A percentile compares a stretch with the other conserved stretches of the same genome.
Evolutionary conservation across 1,140 invertebrate genomes (phyloP).

Genomic region (Sweltsa coloradensis): DNA sequence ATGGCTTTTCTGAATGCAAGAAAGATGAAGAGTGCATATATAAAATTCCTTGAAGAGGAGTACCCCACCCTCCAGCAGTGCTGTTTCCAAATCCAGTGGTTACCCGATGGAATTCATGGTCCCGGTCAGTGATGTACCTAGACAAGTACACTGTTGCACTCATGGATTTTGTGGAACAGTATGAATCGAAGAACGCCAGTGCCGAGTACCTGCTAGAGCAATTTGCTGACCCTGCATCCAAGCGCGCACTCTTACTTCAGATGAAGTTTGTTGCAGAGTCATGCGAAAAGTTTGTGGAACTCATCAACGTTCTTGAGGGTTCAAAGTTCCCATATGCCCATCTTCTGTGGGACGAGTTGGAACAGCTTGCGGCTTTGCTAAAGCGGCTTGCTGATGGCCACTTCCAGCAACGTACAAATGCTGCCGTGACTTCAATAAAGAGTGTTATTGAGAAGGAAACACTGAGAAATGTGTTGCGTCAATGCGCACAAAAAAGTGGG

Average conservation of each 20-base stretch:
- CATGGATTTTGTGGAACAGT: not conserved
- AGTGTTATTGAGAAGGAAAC: not conserved
- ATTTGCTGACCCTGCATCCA: not conserved
- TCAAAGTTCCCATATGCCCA: conserved; percentile 4
- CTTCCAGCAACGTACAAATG: not conserved
- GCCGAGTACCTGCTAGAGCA: not conserved
- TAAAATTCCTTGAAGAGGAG: conserved; percentile 2
- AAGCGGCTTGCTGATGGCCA: not conserved
- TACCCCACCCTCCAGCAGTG: not conserved
- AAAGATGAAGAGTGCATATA: conserved; percentile 5
- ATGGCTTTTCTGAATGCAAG: conserved; percentile 4
- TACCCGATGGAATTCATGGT: conserved; percentile 9
- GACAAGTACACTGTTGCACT: not conserved
- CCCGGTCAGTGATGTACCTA: not conserved
- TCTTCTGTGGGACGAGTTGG: not conserved
- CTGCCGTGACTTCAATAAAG: not conserved
- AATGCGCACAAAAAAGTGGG: not conserved
- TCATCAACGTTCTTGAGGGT: not conserved
- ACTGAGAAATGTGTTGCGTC: not conserved
- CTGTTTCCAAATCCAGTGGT: conserved; percentile 7
- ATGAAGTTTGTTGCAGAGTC: not conserved
- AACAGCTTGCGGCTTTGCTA: not conserved
- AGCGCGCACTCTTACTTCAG: not conserved
- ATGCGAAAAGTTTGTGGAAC: not conserved
- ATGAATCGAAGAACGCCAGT: not conserved